Conservation (phyloP, 2,888 invertebrate genomes). For the Drosophila quinaria region DNA sequence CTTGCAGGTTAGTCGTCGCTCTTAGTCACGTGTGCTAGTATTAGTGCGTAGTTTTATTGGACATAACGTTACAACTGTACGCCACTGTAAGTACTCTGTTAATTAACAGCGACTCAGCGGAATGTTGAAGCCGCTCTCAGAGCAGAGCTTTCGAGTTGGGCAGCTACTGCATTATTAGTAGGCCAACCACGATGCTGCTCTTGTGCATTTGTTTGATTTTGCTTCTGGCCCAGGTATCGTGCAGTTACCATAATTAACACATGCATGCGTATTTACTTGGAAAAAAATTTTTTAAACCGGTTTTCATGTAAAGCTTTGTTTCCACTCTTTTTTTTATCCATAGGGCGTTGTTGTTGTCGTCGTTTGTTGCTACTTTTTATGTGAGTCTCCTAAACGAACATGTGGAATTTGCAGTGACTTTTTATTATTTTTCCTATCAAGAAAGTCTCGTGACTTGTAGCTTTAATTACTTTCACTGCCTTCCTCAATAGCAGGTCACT, state of each 20-base stretch:
- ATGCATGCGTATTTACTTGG: conserved; percentile 58
- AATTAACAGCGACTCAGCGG: conserved; percentile 43
- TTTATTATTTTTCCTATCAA: conserved; percentile 45
- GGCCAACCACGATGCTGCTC: conserved; percentile 66
- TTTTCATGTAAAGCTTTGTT: conserved; percentile 44
- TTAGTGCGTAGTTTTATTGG: conserved; percentile 13
- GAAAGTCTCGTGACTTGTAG: conserved; percentile 64
- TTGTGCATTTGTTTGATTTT: conserved; percentile 60
- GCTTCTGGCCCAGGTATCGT: conserved; percentile 52
- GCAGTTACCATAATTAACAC: conserved; percentile 63
- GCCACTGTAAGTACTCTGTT: conserved; percentile 40
- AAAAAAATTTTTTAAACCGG: conserved; percentile 67
- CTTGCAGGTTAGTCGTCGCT: conserved; percentile 46
- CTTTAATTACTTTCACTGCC: conserved; percentile 77
- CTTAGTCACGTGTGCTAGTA: conserved; percentile 17
- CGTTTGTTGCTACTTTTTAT: conserved; percentile 45
- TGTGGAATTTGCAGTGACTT: conserved; percentile 51
- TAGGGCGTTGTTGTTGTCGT: conserved; percentile 61
- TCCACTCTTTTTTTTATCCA: conserved; percentile 29
- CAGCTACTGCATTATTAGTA: conserved; percentile 73
- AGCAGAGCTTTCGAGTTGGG: conserved; percentile 26
- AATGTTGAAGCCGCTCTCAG: conserved; percentile 44
- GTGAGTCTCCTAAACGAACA: conserved; percentile 38
- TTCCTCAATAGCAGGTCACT: conserved; percentile 53
- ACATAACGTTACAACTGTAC: conserved; percentile 55